Evolutionary conservation across 2,113 vertebrate species (phyloP).

Genomic region (Sus scrofa): DNA sequence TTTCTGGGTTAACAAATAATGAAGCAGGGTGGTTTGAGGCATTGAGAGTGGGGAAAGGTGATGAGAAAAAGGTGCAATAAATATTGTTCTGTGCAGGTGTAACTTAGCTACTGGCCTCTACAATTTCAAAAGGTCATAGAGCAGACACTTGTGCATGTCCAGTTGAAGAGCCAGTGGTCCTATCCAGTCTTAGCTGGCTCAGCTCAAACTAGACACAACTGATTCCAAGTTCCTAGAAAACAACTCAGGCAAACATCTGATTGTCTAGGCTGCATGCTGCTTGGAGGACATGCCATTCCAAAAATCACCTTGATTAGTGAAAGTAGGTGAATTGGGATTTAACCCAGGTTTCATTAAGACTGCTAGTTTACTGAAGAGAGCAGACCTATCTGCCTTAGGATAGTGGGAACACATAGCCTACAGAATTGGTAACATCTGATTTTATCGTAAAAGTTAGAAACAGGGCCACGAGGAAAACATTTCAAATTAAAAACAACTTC

Average conservation of each 20-base stretch:
- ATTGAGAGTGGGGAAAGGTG: neutral
- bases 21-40: neutral
- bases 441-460: neutral
- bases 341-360: neutral
- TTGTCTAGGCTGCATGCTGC: too few relatives aligned
- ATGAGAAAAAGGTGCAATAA: neutral
- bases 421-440: neutral
- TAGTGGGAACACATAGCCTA: neutral
- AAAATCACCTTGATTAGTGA: neutral
- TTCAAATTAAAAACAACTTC: neutral
- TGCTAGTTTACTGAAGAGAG: neutral
- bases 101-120: neutral
- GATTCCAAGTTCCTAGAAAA: neutral
- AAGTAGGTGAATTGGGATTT: neutral
- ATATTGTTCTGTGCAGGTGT: neutral
- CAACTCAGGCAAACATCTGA: neutral
- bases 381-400: too few relatives aligned
- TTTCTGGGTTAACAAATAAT: neutral
- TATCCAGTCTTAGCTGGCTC: neutral
- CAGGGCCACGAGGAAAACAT: neutral
- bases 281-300: neutral
- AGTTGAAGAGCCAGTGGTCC: neutral
- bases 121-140: neutral
- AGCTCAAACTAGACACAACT: neutral
- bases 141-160: rapidly evolving